Conservation (phyloP, 2,888 invertebrate species). For the Erebia epiphron region DNA sequence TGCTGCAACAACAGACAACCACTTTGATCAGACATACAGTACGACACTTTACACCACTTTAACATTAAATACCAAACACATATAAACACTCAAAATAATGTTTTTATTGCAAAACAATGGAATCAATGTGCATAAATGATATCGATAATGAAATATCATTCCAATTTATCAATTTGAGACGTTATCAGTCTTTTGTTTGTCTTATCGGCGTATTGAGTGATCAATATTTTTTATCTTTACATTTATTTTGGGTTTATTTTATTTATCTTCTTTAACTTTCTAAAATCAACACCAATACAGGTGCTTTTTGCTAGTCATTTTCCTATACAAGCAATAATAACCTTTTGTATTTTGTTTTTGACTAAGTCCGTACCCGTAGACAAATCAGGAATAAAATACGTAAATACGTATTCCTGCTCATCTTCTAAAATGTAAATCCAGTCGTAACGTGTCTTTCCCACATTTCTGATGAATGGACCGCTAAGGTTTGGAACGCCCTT, state of each 20-base stretch:
- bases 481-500: too few relatives aligned
- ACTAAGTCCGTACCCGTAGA: too few relatives aligned
- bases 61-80: conserved; percentile 16
- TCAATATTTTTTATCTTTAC: conserved; percentile 53
- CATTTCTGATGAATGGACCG: too few relatives aligned
- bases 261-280: background rate
- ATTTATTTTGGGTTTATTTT: conserved; percentile 16
- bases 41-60: conserved; percentile 41
- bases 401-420: too few relatives aligned
- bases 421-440: too few relatives aligned
- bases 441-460: too few relatives aligned
- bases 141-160: conserved; percentile 29
- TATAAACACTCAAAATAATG: conserved; percentile 21
- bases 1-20: conserved; percentile 63
- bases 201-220: conserved; percentile 68
- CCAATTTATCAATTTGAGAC: conserved; percentile 63
- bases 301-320: background rate
- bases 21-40: conserved; percentile 66
- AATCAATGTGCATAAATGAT: conserved; percentile 44
- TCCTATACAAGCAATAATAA: too few relatives aligned
- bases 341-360: too few relatives aligned
- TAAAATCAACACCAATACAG: too few relatives aligned
- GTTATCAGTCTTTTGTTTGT: conserved; percentile 65
- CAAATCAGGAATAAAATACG: too few relatives aligned
- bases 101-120: conserved; percentile 47